Evolutionary conservation across 2,113 vertebrate species (phyloP), one percentile per base, ranked within the genome.

Genomic region (Mola mola): DNA sequence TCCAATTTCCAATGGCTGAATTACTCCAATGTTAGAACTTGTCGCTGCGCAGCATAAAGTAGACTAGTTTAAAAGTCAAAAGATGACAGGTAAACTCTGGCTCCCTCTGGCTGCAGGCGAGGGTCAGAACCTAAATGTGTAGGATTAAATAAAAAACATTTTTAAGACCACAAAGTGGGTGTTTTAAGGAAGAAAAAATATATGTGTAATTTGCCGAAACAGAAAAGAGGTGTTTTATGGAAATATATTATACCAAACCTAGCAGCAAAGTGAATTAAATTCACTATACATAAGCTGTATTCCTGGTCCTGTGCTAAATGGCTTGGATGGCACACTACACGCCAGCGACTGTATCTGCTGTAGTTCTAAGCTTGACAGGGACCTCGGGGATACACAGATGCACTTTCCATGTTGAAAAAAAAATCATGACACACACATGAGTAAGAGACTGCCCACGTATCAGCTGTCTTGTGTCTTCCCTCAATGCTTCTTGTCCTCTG

Each of bases 401-500:
- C 83, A 82, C 62, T 87, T 89, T 89, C 67, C 56, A 82, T 87
- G 81, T 87, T 62, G 58, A 76, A 87, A 65, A 87, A 65, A 37
- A 72, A 70, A 76, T 52, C 74, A 66, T 75, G 66, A 75, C 71
- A 70, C 72, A 60, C 58, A 49, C 56, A 86, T 79, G 70, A 79
- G 73, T 72, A 72, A 75, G 66, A 71, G 51, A 44, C 44, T 60
- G 47, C 20, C 25, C 13, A 31, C 22, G 41, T 66, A 64, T 19
- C 62, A 63, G 62, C 40, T 53, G 22, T 64, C 72, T 62, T 20
- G 44, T 44, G 25, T 75, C 12, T 43, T 44, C 29, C 25, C 22
- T 40, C 29, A 10, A 4, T 57, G 56, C 34, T 15, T 26, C 40
- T 52, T 22, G n/a, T 60, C 36, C 66, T 47, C 26, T 42, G 22